Conservation (phyloP, 1,140 invertebrate genomes). For the Papilio polytes region DNA sequence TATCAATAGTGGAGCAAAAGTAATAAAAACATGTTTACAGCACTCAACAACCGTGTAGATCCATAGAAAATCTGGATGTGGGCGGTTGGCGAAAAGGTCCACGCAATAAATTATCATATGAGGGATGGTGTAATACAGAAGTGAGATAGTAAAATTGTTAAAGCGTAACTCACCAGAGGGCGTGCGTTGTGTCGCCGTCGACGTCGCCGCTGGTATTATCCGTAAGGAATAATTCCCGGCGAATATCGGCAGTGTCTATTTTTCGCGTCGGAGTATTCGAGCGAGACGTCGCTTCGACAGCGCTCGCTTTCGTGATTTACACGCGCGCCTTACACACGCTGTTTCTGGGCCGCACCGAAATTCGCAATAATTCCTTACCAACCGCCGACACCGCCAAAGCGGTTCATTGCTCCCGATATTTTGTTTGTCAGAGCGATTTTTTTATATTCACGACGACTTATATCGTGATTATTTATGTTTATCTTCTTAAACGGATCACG, state of each 20-base stretch:
- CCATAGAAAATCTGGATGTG: slow-evolving; percentile 50
- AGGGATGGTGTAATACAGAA: slow-evolving; percentile 3
- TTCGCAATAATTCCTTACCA: slow-evolving; percentile 57
- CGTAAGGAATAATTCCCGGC: slow-evolving; percentile 64
- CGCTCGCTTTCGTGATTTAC: slow-evolving; percentile 72
- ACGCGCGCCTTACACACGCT: slow-evolving; percentile 56
- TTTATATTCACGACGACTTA: slow-evolving; percentile 20
- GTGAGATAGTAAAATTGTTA: slow-evolving; percentile 48
- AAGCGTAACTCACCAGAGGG: slow-evolving; percentile 74
- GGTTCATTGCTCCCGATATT: slow-evolving; percentile 68
- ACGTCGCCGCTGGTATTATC: slow-evolving; percentile 66
- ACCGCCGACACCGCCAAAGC: slow-evolving; percentile 34
- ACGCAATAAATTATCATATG: slow-evolving; percentile 57
- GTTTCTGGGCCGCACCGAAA: slow-evolving; percentile 73
- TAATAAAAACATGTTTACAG: slow-evolving; percentile 45
- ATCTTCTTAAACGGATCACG: neutral
- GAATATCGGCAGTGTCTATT: slow-evolving; percentile 70
- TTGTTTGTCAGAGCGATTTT: slow-evolving; percentile 28
- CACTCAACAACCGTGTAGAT: slow-evolving; percentile 29
- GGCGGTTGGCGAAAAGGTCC: slow-evolving; percentile 62
- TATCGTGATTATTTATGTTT: neutral
- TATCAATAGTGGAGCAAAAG: slow-evolving; percentile 15
- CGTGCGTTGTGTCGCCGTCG: slow-evolving; percentile 56
- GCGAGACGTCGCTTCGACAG: slow-evolving; percentile 62
- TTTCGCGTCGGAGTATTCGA: slow-evolving; percentile 65